phyloP scores from a whole-genome alignment of 2,888 invertebrate genomes.

The Liopterus haemorrhoidalis region DNA sequence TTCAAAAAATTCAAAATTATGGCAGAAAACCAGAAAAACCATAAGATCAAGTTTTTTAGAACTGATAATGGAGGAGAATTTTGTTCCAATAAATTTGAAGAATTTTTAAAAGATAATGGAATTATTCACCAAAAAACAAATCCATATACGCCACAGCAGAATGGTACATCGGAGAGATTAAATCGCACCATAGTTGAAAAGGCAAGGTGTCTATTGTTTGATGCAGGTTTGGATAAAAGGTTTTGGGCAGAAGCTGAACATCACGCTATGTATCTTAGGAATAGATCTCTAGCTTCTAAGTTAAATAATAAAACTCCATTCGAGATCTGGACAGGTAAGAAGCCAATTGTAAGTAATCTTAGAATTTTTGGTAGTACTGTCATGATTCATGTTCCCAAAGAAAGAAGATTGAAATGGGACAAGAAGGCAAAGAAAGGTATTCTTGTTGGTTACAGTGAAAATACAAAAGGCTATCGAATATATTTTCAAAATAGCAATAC shows the following conservation, averaged over 20 bases:
- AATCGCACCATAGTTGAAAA: slow-evolving; percentile 15
- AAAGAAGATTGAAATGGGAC: slow-evolving; percentile 36
- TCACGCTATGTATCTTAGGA: slow-evolving; percentile 19
- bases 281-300: slow-evolving; percentile 12
- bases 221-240: slow-evolving; percentile 6
- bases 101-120: slow-evolving; percentile 30
- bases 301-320: slow-evolving; percentile 34
- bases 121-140: slow-evolving; percentile 37
- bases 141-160: slow-evolving; percentile 36
- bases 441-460: slow-evolving; percentile 33
- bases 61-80: slow-evolving; percentile 34
- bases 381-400: slow-evolving; percentile 36
- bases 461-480: slow-evolving; percentile 32
- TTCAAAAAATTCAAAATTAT: slow-evolving; percentile 34
- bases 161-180: slow-evolving; percentile 27
- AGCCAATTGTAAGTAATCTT: slow-evolving; percentile 36
- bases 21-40: slow-evolving; percentile 34
- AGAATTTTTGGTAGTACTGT: slow-evolving; percentile 35
- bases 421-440: slow-evolving; percentile 32
- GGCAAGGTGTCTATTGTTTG: slow-evolving; percentile 19
- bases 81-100: slow-evolving; percentile 27
- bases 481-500: slow-evolving; percentile 27
- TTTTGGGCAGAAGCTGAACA: slow-evolving; percentile 22
- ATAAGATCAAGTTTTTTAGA: slow-evolving; percentile 33
- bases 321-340: slow-evolving; percentile 36